These are phyloP conservation scores for Oscheius myriophilus DNA, from an alignment of 2,888 invertebrate species.

Conservation along the genomic window DNA sequence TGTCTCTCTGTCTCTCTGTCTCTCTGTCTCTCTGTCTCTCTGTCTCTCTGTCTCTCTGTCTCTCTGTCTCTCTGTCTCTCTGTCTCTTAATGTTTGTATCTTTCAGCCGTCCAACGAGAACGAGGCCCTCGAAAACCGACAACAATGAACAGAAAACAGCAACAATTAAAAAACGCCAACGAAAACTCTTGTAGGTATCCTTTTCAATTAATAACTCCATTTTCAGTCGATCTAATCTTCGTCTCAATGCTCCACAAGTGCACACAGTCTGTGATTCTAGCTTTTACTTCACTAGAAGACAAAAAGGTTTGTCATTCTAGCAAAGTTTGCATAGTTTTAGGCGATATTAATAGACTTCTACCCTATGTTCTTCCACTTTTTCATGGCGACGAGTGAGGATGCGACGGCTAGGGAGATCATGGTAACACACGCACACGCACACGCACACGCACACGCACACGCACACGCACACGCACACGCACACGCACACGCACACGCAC, in stretches of 20 bases:
- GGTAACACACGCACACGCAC: neutral
- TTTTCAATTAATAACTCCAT: neutral
- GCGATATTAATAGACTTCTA: constrained; percentile 10
- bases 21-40: too few relatives aligned
- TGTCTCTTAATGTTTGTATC: constrained; percentile 67
- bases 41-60: too few relatives aligned
- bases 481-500: neutral
- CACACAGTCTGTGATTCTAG: constrained; percentile 33
- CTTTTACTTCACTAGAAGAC: constrained; percentile 31
- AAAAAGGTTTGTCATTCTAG: constrained; percentile 8
- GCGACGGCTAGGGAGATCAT: neutral
- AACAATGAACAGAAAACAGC: constrained; percentile 1
- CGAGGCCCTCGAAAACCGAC: constrained; percentile 77
- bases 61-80: too few relatives aligned
- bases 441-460: too few relatives aligned
- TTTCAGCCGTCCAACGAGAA: constrained; percentile 88
- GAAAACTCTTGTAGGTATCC: neutral
- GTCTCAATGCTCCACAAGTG: constrained; percentile 25
- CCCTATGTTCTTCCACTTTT: constrained; percentile 30
- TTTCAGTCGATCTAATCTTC: constrained; percentile 42
- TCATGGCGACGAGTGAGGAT: neutral
- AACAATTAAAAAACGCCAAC: neutral
- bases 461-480: neutral
- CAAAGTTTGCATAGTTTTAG: constrained; percentile 9
- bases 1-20: too few relatives aligned